Conservation (phyloP, 2,797 vertebrate species). For the Typhlichthys eigenmanni region DNA sequence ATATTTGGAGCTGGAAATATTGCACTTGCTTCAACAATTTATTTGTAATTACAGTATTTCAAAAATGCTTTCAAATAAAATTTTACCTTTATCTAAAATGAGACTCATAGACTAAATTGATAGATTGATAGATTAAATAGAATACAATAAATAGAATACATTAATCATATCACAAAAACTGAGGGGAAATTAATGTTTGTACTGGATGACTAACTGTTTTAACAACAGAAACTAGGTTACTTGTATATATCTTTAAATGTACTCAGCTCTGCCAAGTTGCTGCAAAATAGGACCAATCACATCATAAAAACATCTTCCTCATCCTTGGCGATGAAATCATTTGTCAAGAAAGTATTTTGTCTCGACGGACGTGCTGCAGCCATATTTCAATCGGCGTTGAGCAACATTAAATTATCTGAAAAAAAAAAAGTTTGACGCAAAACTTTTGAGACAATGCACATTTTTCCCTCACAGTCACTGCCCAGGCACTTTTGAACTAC, state of each 20-base stretch:
- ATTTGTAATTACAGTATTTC: constrained; percentile 13
- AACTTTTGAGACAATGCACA: constrained; percentile 18
- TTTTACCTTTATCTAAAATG: constrained; percentile 51
- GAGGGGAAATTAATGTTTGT: constrained; percentile 49
- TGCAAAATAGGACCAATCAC: constrained; percentile 46
- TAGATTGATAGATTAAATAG: constrained; percentile 9
- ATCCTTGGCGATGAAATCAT: constrained; percentile 34
- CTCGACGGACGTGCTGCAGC: constrained; percentile 34
- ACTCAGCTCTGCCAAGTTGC: constrained; percentile 45
- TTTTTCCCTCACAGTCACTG: constrained; percentile 36
- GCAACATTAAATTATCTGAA: constrained; percentile 34
- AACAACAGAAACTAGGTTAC: constrained; percentile 60
- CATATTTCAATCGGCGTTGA: constrained; percentile 34
- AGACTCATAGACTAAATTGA: constrained; percentile 18
- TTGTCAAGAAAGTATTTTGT: constrained; percentile 57
- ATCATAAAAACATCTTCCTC: constrained; percentile 52
- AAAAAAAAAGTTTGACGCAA: constrained; percentile 18
- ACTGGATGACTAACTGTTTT: constrained; percentile 57
- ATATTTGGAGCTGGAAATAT: constrained; percentile 39
- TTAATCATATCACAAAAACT: constrained; percentile 35
- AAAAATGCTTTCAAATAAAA: constrained; percentile 12
- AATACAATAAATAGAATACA: constrained; percentile 24
- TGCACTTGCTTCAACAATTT: constrained; percentile 13
- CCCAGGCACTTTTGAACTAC: background rate
- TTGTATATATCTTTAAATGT: constrained; percentile 44